phyloP scores from a whole-genome alignment of 2,113 vertebrate genomes.

The Cryptomyrus ogoouensis region DNA sequence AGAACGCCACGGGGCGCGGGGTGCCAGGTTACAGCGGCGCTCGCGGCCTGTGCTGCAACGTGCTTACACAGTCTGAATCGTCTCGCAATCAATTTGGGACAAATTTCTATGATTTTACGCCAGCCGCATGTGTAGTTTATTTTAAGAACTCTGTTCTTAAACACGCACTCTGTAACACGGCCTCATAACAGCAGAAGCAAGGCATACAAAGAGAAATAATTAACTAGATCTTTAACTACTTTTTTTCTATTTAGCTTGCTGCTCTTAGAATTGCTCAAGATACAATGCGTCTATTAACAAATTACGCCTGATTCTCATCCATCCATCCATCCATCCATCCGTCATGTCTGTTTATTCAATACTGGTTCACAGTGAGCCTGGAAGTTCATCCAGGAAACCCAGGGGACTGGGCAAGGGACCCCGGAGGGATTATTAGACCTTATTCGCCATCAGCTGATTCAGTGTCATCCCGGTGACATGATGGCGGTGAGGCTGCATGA shows the following conservation, averaged over 20 bases:
- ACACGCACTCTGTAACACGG: neutral
- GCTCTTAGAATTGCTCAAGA: neutral
- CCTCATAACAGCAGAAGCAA: neutral
- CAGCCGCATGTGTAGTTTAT: neutral
- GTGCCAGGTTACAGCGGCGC: neutral
- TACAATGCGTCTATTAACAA: slow-evolving; percentile 14
- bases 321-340: neutral
- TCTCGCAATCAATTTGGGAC: neutral
- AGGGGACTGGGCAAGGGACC: neutral
- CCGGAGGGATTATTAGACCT: neutral
- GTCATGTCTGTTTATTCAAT: neutral
- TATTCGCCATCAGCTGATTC: neutral
- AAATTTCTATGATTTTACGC: neutral
- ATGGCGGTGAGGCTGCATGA: neutral
- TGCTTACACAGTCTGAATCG: neutral
- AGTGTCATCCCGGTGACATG: neutral
- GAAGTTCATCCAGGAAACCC: neutral
- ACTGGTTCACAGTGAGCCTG: neutral
- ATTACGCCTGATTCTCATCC: slow-evolving; percentile 59
- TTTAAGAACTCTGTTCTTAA: neutral
- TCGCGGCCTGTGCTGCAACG: neutral
- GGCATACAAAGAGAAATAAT: neutral
- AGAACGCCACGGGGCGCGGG: neutral
- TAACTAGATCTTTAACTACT: neutral
- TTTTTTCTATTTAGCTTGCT: neutral